phyloP scores from a whole-genome alignment of 2,888 invertebrate species.

The Andrena marginata region DNA sequence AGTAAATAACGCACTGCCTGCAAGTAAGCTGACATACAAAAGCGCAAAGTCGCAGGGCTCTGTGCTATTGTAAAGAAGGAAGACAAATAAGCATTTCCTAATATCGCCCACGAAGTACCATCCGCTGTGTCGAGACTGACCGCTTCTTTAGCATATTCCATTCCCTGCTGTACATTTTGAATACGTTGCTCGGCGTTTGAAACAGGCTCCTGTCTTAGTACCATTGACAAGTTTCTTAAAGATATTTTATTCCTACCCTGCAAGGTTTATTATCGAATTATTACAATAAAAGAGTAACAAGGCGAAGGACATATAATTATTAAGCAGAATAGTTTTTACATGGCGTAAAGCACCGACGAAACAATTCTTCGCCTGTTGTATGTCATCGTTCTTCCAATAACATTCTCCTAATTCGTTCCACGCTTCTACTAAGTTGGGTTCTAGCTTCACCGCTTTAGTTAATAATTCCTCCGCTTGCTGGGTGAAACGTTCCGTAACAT shows the following conservation, averaged over 20 bases:
- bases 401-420: slow-evolving; percentile 97
- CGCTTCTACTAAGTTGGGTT: slow-evolving; percentile 92
- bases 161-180: slow-evolving; percentile 89
- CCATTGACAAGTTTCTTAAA: slow-evolving; percentile 92
- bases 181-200: slow-evolving; percentile 86
- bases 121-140: slow-evolving; percentile 91
- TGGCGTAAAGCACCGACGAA: slow-evolving; percentile 92
- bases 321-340: slow-evolving; percentile 84
- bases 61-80: slow-evolving; percentile 92
- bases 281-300: neutral
- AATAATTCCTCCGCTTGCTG: slow-evolving; percentile 90
- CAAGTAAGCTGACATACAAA: slow-evolving; percentile 92
- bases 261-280: slow-evolving; percentile 40
- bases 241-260: slow-evolving; percentile 91
- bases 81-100: slow-evolving; percentile 94
- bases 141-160: slow-evolving; percentile 93
- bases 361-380: slow-evolving; percentile 92
- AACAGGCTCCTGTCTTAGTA: slow-evolving; percentile 89
- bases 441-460: slow-evolving; percentile 93
- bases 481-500: slow-evolving; percentile 89
- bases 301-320: neutral
- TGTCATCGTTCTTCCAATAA: slow-evolving; percentile 94
- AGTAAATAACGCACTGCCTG: slow-evolving; percentile 89
- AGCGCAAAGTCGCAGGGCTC: slow-evolving; percentile 89
- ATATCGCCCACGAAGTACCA: slow-evolving; percentile 93